Base-by-base conservation (phyloP, 1,140 invertebrate genomes). In the Cecropterus lyciades region DNA sequence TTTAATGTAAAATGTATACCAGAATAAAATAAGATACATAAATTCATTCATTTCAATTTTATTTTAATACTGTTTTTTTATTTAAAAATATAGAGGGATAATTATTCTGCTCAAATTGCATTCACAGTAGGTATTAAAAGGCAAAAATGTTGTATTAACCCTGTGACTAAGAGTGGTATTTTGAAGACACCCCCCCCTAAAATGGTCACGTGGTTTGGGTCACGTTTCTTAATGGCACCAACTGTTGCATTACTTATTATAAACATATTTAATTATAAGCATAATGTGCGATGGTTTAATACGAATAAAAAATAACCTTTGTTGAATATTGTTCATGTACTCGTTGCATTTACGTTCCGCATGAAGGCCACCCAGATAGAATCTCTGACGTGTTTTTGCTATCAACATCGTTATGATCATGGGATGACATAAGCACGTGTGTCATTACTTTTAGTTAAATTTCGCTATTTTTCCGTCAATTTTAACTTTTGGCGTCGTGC, bases 401-500 rank as follows among this genome's bases (percentile, higher is more conserved):
- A 71, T 43, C 48, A 14, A 43, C 33, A 24, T 13, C 33, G 20
- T 15, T 63, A 9, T 62, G 46, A 57, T 63, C 59, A 64, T 63
- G 52, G 48, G 20, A 65, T 20, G 33, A 37, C 10, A 37, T 37
- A 37, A 37, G 33, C 33, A 30, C 27, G 7, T 8, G 7, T 0
- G 27, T 30, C 3, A 30, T 30, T 37, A 37, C 33, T 49, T 81
- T 84, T 83, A 88, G 72, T 92, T 86, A 80, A 92, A 84, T 89
- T 92, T 91, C 67, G 79, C 86, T 77, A 92, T 73, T 85, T 92
- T 92, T 15, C 88, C 89, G 42, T 92, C 88, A 51, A 92, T 72
- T 70, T 89, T 92, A 33, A 89, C 72, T 73, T 82, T 92, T 10
- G 79, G 77, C 37, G 88, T 91, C 14, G 88, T 87, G 30, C 72